A percentile compares a stretch with the other conserved stretches of the same genome.
phyloP scores from a whole-genome alignment of 2,888 invertebrate genomes.

The Oxycera nigricornis region DNA sequence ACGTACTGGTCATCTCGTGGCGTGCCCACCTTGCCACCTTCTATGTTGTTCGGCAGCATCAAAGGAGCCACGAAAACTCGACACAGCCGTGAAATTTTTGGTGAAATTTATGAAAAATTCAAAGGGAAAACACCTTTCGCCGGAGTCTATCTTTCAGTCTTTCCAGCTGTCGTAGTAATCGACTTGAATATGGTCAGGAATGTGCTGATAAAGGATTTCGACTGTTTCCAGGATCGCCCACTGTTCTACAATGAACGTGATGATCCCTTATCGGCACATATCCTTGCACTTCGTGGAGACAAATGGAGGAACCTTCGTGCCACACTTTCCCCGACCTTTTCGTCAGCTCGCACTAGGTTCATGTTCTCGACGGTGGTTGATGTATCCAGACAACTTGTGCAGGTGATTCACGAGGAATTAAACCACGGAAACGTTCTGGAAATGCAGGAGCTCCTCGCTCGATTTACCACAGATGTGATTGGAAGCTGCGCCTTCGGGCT shows the following conservation, averaged over 20 bases:
- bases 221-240: constrained; percentile 57
- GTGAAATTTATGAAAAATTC: neutral
- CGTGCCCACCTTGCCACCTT: neutral
- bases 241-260: constrained; percentile 56
- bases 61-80: neutral
- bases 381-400: constrained; percentile 44
- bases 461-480: constrained; percentile 65
- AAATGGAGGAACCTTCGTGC: constrained; percentile 63
- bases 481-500: constrained; percentile 64
- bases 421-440: constrained; percentile 55
- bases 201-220: constrained; percentile 60
- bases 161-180: constrained; percentile 40
- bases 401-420: constrained; percentile 46
- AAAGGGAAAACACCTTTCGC: constrained; percentile 43
- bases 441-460: constrained; percentile 59
- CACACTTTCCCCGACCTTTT: constrained; percentile 63
- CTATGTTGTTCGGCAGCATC: neutral
- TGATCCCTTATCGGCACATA: constrained; percentile 59
- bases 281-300: constrained; percentile 58
- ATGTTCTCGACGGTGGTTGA: constrained; percentile 55
- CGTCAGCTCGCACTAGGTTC: constrained; percentile 61
- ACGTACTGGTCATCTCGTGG: neutral
- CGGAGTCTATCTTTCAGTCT: constrained; percentile 44
- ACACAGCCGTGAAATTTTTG: neutral
- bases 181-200: constrained; percentile 51